Base-by-base conservation (phyloP, 1,140 invertebrate species). In the Archegozetes longisetosus region DNA sequence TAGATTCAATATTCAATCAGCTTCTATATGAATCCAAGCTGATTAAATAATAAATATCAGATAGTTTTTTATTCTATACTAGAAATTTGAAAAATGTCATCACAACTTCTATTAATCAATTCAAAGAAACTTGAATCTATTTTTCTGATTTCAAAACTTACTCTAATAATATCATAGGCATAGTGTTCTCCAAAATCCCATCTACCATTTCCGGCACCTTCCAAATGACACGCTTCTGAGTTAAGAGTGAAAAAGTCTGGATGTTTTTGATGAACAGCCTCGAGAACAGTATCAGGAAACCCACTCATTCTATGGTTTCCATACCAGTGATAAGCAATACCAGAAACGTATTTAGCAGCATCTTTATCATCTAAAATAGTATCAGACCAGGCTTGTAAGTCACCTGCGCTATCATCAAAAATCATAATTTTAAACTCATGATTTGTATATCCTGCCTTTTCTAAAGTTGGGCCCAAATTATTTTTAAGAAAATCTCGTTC, bases 311-410 rank as follows among this genome's bases (percentile, higher is more conserved):
- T 47, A 9, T 12, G 3, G 14, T 89, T 83, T 50, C 68, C 24
- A 64, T 81, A 92, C 83, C 83, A 92, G 70, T 92, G 88, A 1
- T 88, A 76, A 1, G 75, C 86, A 3, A 89, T 74, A n/a, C 86
- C 88, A 68, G 82, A 78, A n/a, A 88, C 74, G 69, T 84, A 90
- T n/a, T 81, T 68, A 27, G 77, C 66, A 0, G 79, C 77, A 49
- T 74, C 66, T 1, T 72, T 69, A 55, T 82, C 73, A 17, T 68
- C 62, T 1, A 76, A 65, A 23, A 64, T 55, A 55, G 58, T 26
- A 57, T 82, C 71, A 12, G 80, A 74, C 79, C 79, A 85, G 65
- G 71, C 73, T 0, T 82, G 79, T 17, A 87, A 65, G 12, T 76
- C 64, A 25, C 77, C 67, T 62, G 83, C 74, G 64, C 84, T 79